A percentile compares a stretch with the other conserved stretches of the same genome.
These are phyloP conservation scores for Blastomussa wellsi DNA, from an alignment of 92 coral and sea anemone genomes.

Conservation along the genomic window DNA sequence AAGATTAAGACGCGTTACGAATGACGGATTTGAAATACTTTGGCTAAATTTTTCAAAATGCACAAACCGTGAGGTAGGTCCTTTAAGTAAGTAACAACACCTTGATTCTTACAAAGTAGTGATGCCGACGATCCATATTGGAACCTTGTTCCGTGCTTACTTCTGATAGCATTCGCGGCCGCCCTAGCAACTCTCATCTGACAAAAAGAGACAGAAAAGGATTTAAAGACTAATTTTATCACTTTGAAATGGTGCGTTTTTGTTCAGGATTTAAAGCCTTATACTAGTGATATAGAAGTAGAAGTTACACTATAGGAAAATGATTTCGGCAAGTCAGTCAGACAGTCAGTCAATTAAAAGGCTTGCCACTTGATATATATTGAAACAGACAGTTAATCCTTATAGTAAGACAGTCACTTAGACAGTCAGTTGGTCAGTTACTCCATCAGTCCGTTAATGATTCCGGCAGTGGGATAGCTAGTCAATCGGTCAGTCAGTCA, in stretches of 20 bases:
- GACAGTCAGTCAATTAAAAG: not conserved
- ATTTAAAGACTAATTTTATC: not conserved
- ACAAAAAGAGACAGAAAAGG: not conserved
- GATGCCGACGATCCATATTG: conserved; percentile 71
- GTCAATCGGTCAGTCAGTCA: not conserved
- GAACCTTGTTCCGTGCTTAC: conserved; percentile 45
- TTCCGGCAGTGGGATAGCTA: not conserved
- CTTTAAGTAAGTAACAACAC: not conserved
- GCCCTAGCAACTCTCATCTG: conserved; percentile 69
- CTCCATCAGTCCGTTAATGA: not conserved
- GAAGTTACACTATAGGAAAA: not conserved
- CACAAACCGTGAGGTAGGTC: no score
- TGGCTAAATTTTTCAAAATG: no score
- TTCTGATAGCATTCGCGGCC: conserved; percentile 52
- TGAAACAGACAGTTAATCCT: no score
- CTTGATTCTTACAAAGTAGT: conserved; percentile 63
- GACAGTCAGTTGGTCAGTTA: not conserved
- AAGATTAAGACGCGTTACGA: no score
- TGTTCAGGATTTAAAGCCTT: not conserved
- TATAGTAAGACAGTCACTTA: not conserved
- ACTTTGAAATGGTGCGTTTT: not conserved
- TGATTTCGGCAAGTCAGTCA: not conserved
- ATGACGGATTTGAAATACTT: no score
- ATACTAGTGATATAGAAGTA: not conserved
- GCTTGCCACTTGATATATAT: no score